A percentile compares a stretch with the other conserved stretches of the same genome.
Conservation (phyloP, 2,888 invertebrate species). For the Ophion ellenae region DNA sequence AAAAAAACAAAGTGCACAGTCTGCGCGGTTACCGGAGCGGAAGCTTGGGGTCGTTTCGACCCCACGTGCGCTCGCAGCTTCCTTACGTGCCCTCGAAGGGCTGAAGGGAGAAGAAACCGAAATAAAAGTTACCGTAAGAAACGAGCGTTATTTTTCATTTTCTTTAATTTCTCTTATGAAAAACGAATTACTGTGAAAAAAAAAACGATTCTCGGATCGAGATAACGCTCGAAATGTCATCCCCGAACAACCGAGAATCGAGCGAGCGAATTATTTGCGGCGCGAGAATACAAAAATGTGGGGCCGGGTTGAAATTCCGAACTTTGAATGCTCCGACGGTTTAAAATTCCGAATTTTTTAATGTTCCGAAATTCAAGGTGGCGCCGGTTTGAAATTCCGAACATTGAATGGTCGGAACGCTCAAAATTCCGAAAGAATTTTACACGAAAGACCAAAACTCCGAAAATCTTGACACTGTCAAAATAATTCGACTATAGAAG, state of each 20-base stretch:
- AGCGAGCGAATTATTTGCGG: neutral
- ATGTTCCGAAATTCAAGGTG: too few species aligned
- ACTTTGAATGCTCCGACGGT: too few species aligned
- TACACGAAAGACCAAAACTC: too few species aligned
- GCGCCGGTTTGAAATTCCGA: too few species aligned
- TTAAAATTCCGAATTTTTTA: too few species aligned
- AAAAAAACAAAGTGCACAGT: neutral
- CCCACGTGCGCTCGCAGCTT: neutral
- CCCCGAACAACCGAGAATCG: too few species aligned
- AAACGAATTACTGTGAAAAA: neutral
- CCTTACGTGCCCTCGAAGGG: neutral
- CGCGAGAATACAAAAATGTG: neutral
- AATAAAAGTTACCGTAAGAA: neutral
- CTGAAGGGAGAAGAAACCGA: neutral
- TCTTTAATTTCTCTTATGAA: neutral
- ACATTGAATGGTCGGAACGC: too few species aligned
- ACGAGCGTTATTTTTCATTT: neutral
- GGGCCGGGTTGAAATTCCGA: too few species aligned
- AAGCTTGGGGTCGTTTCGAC: neutral
- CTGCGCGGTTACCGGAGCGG: neutral
- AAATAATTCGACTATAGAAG: too few species aligned
- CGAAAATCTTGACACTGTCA: too few species aligned
- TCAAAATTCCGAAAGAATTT: too few species aligned
- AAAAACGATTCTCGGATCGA: conserved; percentile 1
- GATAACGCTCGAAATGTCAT: too few species aligned